Conservation (phyloP, 2,888 invertebrate species). For the Drosophila siamana region DNA sequence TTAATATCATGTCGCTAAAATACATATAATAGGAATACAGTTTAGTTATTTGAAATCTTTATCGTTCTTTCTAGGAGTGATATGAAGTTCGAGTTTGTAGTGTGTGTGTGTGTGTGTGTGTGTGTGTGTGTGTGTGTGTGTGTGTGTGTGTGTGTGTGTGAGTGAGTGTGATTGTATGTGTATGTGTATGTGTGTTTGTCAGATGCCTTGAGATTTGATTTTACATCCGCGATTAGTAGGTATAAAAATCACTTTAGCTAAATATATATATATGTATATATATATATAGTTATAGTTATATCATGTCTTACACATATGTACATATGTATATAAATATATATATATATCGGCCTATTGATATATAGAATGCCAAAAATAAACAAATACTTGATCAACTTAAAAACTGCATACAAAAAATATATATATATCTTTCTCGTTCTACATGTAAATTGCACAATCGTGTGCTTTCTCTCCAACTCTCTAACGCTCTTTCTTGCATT, state of each 20-base stretch:
- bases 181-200: slow-evolving; percentile 16
- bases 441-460: slow-evolving; percentile 61
- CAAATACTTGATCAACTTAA: slow-evolving; percentile 62
- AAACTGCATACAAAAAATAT: slow-evolving; percentile 74
- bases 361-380: slow-evolving; percentile 47
- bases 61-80: slow-evolving; percentile 64
- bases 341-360: slow-evolving; percentile 23
- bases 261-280: slow-evolving; percentile 21
- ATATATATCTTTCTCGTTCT: slow-evolving; percentile 43
- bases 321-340: slow-evolving; percentile 18
- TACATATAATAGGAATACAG: slow-evolving; percentile 73
- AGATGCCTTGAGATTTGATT: slow-evolving; percentile 52
- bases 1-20: slow-evolving; percentile 64
- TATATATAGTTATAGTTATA: slow-evolving; percentile 31
- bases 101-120: slow-evolving; percentile 18
- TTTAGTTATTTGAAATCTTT: slow-evolving; percentile 51
- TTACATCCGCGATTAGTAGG: slow-evolving; percentile 25
- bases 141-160: background rate
- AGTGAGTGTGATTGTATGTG: background rate
- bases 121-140: slow-evolving; percentile 12
- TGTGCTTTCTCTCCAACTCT: slow-evolving; percentile 7
- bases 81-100: slow-evolving; percentile 53
- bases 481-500: background rate
- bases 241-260: slow-evolving; percentile 39
- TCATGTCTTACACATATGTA: slow-evolving; percentile 38